Evolutionary conservation across 2,888 invertebrate genomes (phyloP).

Genomic region (Lapara coniferarum): DNA sequence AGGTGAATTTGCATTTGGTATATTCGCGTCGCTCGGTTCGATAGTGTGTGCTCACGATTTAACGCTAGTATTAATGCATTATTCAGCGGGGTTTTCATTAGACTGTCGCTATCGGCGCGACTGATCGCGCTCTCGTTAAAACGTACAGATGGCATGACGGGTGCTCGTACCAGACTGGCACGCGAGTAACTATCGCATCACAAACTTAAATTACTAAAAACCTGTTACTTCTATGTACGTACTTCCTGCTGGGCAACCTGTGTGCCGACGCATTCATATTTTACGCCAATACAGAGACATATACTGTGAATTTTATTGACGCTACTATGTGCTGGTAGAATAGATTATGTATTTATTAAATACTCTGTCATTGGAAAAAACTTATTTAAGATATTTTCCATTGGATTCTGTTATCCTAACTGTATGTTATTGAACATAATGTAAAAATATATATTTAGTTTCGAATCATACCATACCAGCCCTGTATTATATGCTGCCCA

Average conservation of each 20-base stretch:
- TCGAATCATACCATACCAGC: too few relatives aligned
- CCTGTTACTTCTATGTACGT: conserved; percentile 28
- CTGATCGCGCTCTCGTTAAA: conserved; percentile 81
- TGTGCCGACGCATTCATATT: not conserved
- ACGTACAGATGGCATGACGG: conserved; percentile 82
- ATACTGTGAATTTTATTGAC: not conserved
- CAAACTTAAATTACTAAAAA: conserved; percentile 35
- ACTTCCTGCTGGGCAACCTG: conserved; percentile 5
- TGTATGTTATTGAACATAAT: too few relatives aligned
- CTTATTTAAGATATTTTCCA: not conserved
- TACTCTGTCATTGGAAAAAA: not conserved
- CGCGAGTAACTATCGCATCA: conserved; percentile 34
- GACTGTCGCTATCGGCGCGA: conserved; percentile 75
- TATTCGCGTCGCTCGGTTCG: conserved; percentile 71
- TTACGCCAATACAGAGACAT: not conserved
- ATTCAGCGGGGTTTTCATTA: conserved; percentile 83
- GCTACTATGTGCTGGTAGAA: not conserved
- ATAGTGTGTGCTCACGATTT: conserved; percentile 81
- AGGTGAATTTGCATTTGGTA: conserved; percentile 80
- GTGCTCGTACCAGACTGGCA: conserved; percentile 64
- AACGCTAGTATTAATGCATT: conserved; percentile 83
- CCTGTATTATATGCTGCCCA: too few relatives aligned
- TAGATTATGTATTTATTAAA: not conserved
- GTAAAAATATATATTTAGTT: too few relatives aligned
- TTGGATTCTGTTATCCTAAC: too few relatives aligned